A percentile compares a stretch with the other conserved stretches of the same genome.
phyloP scores from a whole-genome alignment of 2,888 invertebrate genomes.

The Oscheius sp. region DNA sequence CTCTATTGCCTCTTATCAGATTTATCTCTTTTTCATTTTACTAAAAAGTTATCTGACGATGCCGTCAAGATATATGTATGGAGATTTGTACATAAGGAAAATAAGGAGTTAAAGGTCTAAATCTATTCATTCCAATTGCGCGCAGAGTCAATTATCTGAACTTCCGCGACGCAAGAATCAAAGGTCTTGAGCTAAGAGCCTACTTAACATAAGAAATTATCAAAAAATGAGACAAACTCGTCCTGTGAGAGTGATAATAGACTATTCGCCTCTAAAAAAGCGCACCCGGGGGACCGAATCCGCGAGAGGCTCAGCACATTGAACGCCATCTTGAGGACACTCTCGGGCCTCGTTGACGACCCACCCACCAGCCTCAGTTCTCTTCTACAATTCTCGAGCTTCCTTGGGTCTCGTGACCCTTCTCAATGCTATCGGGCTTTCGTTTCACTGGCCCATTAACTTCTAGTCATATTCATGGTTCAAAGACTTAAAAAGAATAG shows the following conservation, averaged over 20 bases:
- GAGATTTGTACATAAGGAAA: no score
- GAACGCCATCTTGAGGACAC: constrained; percentile 28
- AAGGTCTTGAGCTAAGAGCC: no score
- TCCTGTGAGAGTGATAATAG: constrained; percentile 13
- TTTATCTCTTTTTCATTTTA: no score
- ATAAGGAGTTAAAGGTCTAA: no score
- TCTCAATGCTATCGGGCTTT: neutral
- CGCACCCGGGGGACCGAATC: constrained; percentile 22
- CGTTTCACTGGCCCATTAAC: neutral
- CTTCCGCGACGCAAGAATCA: no score
- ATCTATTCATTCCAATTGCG: no score
- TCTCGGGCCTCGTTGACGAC: constrained; percentile 22
- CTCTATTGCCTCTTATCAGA: no score
- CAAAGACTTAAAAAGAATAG: no score
- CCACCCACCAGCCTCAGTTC: neutral
- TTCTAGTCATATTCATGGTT: no score
- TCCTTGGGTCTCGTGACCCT: neutral
- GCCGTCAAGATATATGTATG: no score
- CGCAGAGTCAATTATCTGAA: no score
- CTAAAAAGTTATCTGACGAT: no score
- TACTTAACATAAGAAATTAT: neutral
- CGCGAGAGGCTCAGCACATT: constrained; percentile 29
- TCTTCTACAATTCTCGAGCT: neutral
- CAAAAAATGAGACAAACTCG: neutral
- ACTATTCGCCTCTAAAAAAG: constrained; percentile 22